These are phyloP conservation scores for Muscicapa comitata DNA, from an alignment of 2,797 vertebrate species.

Conservation along the genomic window DNA sequence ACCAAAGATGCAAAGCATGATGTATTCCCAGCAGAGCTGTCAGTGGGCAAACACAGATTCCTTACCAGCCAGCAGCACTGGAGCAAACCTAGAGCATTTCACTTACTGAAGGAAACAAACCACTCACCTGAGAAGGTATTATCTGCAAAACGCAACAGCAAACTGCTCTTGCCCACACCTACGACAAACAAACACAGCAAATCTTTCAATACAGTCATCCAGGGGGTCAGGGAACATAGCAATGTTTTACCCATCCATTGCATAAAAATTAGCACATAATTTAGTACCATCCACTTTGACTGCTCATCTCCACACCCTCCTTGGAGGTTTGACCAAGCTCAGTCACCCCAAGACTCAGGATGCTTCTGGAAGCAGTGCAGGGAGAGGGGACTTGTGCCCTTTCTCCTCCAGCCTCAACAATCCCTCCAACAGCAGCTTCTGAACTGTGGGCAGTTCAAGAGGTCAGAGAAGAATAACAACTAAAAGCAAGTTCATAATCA, in stretches of 20 bases:
- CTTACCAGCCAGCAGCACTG: background rate
- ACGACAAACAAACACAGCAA: slow-evolving; percentile 42
- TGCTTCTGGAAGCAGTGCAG: background rate
- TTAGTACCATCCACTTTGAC: background rate
- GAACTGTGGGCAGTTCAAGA: background rate
- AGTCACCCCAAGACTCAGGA: background rate
- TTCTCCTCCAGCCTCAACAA: background rate
- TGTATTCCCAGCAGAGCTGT: background rate
- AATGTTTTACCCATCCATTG: background rate
- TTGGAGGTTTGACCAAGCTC: background rate
- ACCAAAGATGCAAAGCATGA: background rate
- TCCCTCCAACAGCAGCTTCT: background rate
- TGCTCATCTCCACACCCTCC: background rate
- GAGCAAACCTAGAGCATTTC: background rate
- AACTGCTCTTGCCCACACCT: slow-evolving; percentile 99
- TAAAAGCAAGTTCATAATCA: background rate
- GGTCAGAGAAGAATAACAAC: background rate
- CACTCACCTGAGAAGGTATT: slow-evolving; percentile 98
- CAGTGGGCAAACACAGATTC: background rate
- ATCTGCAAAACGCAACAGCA: slow-evolving; percentile 97
- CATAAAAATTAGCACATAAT: background rate
- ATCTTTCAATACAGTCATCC: background rate
- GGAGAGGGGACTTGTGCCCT: background rate
- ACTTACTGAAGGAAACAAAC: background rate
- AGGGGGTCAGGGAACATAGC: background rate